These are phyloP conservation scores for Brassicogethes aeneus DNA, from an alignment of 2,888 invertebrate species.

Conservation along the genomic window DNA sequence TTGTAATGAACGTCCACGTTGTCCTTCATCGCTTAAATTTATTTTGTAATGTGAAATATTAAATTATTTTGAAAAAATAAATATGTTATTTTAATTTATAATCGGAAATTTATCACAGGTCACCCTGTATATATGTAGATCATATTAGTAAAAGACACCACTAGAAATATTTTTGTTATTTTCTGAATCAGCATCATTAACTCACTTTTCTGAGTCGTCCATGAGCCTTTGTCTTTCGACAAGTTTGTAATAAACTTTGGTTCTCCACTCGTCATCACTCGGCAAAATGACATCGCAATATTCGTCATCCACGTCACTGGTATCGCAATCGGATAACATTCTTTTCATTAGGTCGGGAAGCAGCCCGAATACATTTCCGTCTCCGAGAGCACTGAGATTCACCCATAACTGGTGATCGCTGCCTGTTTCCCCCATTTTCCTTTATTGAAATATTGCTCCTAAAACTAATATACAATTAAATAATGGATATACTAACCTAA, in stretches of 20 bases:
- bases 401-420: constrained; percentile 43
- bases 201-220: constrained; percentile 26
- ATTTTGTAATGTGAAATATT: too few species aligned
- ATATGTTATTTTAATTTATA: too few species aligned
- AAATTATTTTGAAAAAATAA: too few species aligned
- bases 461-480: background rate
- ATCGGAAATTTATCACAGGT: too few species aligned
- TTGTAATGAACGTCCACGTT: too few species aligned
- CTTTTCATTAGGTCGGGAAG: constrained; percentile 58
- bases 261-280: constrained; percentile 59
- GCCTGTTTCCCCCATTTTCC: constrained; percentile 19
- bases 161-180: too few species aligned
- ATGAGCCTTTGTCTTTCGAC: constrained; percentile 54
- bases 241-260: constrained; percentile 57
- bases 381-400: constrained; percentile 47
- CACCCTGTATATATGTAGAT: too few species aligned
- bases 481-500: background rate
- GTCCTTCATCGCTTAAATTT: too few species aligned
- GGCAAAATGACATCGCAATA: constrained; percentile 50
- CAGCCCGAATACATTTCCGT: constrained; percentile 54
- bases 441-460: background rate
- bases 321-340: constrained; percentile 39
- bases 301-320: constrained; percentile 21
- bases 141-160: too few species aligned
- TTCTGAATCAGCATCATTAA: too few species aligned